Evolutionary conservation across 30 jellyfish, hydroid and myxozoan genomes (phyloP).

Genomic region (Aurelia sp.): DNA sequence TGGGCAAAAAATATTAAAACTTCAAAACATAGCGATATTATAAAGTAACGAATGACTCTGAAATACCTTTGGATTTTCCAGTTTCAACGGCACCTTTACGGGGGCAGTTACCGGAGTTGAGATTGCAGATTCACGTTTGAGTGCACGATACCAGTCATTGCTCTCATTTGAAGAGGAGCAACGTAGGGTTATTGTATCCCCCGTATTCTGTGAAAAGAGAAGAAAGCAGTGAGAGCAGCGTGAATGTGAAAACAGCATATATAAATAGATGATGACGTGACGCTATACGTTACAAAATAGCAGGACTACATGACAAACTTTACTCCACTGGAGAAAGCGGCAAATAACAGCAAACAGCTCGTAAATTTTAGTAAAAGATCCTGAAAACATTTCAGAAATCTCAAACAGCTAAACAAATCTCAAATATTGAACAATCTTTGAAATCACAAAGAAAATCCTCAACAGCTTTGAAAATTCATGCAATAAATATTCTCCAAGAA

Average conservation of each 20-base stretch:
- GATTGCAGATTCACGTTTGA: slow-evolving; percentile 62
- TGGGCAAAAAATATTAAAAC: too few relatives aligned
- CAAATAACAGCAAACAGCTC: too few relatives aligned
- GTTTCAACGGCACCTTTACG: slow-evolving; percentile 23
- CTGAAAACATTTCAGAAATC: too few relatives aligned
- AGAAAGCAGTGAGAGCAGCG: background rate
- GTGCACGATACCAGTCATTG: slow-evolving; percentile 73
- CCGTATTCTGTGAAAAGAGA: slow-evolving; percentile 17
- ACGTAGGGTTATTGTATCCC: slow-evolving; percentile 43
- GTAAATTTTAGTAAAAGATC: too few relatives aligned
- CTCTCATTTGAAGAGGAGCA: slow-evolving; percentile 61
- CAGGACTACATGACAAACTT: too few relatives aligned
- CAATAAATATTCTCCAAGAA: too few relatives aligned
- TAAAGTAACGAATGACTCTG: background rate
- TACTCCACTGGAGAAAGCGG: too few relatives aligned
- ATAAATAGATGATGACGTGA: background rate
- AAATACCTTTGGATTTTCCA: slow-evolving; percentile 47
- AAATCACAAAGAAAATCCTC: too few relatives aligned
- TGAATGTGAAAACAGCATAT: background rate
- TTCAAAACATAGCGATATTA: too few relatives aligned
- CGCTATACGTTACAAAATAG: background rate
- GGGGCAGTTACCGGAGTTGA: slow-evolving; percentile 67
- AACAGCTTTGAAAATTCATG: too few relatives aligned
- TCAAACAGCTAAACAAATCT: too few relatives aligned
- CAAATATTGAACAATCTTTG: too few relatives aligned